Evolutionary conservation across 2,888 invertebrate species (phyloP).

Genomic region (Kryphioiulus occultus): DNA sequence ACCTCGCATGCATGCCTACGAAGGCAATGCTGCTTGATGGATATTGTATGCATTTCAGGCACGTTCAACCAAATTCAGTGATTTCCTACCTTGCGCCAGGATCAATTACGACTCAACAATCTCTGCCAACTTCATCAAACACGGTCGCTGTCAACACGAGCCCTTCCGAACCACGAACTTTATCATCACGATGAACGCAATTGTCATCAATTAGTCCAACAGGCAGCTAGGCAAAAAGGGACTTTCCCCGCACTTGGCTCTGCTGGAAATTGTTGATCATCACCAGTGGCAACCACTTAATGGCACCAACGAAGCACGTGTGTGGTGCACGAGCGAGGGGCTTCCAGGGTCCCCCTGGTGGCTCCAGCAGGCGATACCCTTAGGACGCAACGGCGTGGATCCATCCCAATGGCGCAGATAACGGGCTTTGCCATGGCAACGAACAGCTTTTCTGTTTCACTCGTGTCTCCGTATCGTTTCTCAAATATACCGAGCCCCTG

Average conservation of each 20-base stretch:
- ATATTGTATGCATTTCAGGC: no score
- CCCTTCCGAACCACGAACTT: no score
- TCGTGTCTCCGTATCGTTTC: conserved; percentile 20
- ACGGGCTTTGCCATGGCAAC: conserved; percentile 21
- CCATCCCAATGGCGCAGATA: conserved; percentile 20
- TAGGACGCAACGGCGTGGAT: conserved; percentile 17
- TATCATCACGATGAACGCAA: background rate
- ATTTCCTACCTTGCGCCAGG: no score
- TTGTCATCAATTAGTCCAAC: background rate
- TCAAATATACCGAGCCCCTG: conserved; percentile 12
- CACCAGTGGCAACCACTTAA: background rate
- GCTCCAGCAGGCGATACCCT: background rate
- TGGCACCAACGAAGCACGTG: background rate
- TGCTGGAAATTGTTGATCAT: background rate
- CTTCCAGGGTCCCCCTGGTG: background rate
- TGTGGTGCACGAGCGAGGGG: no score
- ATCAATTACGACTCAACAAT: no score
- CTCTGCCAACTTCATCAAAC: no score
- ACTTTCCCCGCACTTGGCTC: background rate
- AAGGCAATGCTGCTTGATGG: no score
- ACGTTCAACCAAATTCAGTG: no score
- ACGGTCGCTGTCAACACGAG: no score
- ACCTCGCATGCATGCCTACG: no score
- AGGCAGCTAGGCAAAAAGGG: background rate
- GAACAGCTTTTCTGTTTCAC: conserved; percentile 30